These are phyloP conservation scores for Boulengeromyrus knoepffleri DNA, from an alignment of 2,113 vertebrate genomes.

Conservation along the genomic window DNA sequence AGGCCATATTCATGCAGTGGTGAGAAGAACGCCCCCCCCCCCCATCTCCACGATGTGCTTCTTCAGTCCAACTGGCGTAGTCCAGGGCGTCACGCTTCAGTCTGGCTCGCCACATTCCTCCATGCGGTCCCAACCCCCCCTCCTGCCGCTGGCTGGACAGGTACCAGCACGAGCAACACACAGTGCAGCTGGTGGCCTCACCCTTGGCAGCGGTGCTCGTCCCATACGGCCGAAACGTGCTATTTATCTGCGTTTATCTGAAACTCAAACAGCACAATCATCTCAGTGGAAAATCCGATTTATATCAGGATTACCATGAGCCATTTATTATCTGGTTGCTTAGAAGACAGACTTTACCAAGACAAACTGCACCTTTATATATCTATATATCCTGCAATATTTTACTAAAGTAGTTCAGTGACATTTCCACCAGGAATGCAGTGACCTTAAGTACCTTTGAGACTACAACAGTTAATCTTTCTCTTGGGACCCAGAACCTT, in stretches of 20 bases:
- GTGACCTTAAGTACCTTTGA: background rate
- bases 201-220: constrained; percentile 1
- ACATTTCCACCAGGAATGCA: background rate
- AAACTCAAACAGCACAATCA: background rate
- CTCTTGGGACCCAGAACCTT: background rate
- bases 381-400: background rate
- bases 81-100: constrained; percentile 19
- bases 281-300: background rate
- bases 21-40: background rate
- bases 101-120: background rate
- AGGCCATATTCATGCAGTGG: constrained; percentile 18
- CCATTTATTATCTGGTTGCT: background rate
- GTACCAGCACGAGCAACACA: background rate
- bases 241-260: background rate
- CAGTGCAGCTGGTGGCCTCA: background rate
- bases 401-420: background rate
- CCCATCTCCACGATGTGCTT: constrained; percentile 25
- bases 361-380: background rate
- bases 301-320: background rate
- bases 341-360: constrained; percentile 1
- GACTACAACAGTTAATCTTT: background rate
- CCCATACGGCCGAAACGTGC: background rate
- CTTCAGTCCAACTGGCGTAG: background rate
- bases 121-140: background rate
- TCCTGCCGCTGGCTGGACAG: background rate